Percentiles rank a stretch among this genome's conserved stretches.
Conservation (phyloP, 2,888 invertebrate genomes). For the Hetaerina titia region DNA sequence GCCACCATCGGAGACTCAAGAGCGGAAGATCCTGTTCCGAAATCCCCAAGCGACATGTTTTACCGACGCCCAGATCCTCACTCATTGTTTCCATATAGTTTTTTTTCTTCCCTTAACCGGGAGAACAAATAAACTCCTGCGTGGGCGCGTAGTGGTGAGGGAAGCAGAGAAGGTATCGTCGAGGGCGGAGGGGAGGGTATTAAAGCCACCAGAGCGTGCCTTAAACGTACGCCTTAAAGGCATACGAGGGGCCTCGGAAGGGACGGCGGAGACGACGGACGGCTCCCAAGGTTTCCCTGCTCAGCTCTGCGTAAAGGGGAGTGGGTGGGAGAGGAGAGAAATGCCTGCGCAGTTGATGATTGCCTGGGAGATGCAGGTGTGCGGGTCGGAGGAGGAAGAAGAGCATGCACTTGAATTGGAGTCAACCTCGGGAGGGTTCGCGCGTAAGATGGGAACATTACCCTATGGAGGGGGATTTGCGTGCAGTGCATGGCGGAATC, state of each 20-base stretch:
- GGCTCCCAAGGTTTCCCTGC: constrained; percentile 16
- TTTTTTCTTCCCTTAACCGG: not conserved
- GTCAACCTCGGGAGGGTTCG: not conserved
- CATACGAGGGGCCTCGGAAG: not conserved
- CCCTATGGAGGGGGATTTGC: not conserved
- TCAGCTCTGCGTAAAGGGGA: not conserved
- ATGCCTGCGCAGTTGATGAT: not conserved
- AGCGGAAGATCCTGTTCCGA: not conserved
- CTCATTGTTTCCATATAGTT: not conserved
- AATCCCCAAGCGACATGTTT: not conserved
- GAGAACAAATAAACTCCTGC: not conserved
- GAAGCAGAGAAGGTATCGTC: not conserved
- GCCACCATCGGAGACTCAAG: not conserved
- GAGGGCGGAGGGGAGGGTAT: not conserved
- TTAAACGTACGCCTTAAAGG: constrained; percentile 25
- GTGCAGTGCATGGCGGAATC: not conserved
- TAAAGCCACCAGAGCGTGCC: not conserved
- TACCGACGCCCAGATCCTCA: not conserved
- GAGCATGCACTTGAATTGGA: no score
- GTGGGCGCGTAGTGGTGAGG: not conserved
- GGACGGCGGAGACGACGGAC: not conserved
- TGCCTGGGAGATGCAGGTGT: constrained; percentile 12
- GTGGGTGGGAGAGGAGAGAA: not conserved
- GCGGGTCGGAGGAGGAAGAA: not conserved
- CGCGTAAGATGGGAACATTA: not conserved